Evolutionary conservation across 1,140 invertebrate species (phyloP).

Genomic region (Calephelis virginiensis): DNA sequence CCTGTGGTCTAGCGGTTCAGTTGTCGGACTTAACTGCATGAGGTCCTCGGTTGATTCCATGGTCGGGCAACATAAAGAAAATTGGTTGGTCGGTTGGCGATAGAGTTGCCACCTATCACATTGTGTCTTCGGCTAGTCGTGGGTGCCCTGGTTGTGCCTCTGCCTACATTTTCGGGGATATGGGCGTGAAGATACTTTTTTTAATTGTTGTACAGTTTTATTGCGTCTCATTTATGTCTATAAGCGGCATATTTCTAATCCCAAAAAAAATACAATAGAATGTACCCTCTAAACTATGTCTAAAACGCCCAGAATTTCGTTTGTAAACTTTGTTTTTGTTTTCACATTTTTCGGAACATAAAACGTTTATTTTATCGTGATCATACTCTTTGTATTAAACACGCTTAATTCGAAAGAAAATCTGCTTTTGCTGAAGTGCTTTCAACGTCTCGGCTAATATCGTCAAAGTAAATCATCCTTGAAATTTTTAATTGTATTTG

Average conservation of each 20-base stretch:
- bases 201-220: too few species aligned
- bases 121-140: too few species aligned
- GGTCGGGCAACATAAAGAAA: too few species aligned
- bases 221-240: too few species aligned
- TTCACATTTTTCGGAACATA: neutral
- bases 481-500: slow-evolving; percentile 13
- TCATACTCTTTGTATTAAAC: neutral
- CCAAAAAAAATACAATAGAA: neutral
- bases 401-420: neutral
- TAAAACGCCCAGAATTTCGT: neutral
- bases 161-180: too few species aligned
- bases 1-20: too few species aligned
- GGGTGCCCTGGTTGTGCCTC: too few species aligned
- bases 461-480: slow-evolving; percentile 5
- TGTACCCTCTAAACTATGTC: neutral
- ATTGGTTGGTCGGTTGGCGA: too few species aligned
- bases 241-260: neutral
- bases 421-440: slow-evolving; percentile 2
- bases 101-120: too few species aligned
- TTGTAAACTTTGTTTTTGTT: neutral
- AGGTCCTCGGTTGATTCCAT: too few species aligned
- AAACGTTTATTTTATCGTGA: slow-evolving; percentile 3
- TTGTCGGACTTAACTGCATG: too few species aligned
- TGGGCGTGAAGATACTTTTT: too few species aligned
- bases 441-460: neutral